Evolutionary conservation across 2,888 invertebrate genomes (phyloP).

Genomic region (Seira sanloemensis): DNA sequence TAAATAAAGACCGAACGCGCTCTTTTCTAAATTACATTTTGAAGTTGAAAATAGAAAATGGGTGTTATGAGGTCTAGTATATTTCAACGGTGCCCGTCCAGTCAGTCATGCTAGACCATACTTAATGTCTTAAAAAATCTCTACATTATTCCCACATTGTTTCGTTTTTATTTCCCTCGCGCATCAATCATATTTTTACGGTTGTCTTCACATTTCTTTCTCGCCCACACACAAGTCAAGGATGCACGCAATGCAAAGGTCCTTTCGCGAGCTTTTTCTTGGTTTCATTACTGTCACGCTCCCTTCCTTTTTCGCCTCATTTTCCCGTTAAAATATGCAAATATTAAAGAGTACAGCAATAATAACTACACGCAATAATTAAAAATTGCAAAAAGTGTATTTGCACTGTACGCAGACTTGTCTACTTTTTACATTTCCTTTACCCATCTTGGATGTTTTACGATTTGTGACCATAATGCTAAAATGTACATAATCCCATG

Average conservation of each 20-base stretch:
- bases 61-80: too few relatives aligned
- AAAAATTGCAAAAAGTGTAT: background rate
- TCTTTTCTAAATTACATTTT: too few relatives aligned
- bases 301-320: constrained; percentile 1
- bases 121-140: background rate
- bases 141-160: constrained; percentile 5
- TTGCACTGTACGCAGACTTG: background rate
- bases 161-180: background rate
- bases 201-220: background rate
- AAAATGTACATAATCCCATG: background rate
- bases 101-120: background rate
- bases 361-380: background rate
- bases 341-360: background rate
- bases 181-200: constrained; percentile 10
- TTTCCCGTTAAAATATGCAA: background rate
- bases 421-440: background rate
- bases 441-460: too few relatives aligned
- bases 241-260: background rate
- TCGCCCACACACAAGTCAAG: constrained; percentile 15
- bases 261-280: background rate
- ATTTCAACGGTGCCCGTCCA: too few relatives aligned
- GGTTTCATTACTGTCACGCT: background rate
- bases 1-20: too few relatives aligned
- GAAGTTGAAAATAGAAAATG: too few relatives aligned
- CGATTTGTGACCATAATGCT: too few relatives aligned